Base-by-base conservation (phyloP, 37 sponge, comb jelly and placozoan genomes). In the Eunapius fragilis region DNA sequence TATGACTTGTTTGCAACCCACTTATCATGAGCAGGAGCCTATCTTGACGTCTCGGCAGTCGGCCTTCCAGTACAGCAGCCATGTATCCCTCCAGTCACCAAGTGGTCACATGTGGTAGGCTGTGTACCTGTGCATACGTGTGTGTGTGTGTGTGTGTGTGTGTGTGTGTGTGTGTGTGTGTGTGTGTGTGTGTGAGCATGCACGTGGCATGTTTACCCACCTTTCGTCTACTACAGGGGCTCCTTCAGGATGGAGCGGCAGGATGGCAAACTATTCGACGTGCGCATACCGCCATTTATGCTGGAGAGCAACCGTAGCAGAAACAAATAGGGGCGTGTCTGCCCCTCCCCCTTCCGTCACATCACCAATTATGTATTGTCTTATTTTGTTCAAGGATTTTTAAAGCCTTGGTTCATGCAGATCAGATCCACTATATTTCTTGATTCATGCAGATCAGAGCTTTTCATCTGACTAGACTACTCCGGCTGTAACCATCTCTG, bases 51-150 rank as follows among this genome's bases (percentile, higher is more conserved):
- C 86, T 14, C 47, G 82, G 27, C 79, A 85, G 13, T 96, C 97
- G 25, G 93, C 89, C 75, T 98, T 97, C 87, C 99, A 98, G 88
- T 98, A 98, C 79, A 98, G 94, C 87, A 95, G 96, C 67, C 90
- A 93, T 33, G 91, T 95, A 7, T 95, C 94, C 34, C 86, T 98
- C 12, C 75, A 89, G 82, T 89, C 92, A 17, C 81, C 93, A 28
- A 85, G 78, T 11, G 99, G 99, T 11, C 95, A 91, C 89, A 98
- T 98, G 99, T 98, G 97, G 98, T 96, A 70, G 86, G 89, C 32
- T 17, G 10, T 74, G 35, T 72, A n/a, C n/a, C n/a, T n/a, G n/a
- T n/a, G n/a, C n/a, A n/a, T n/a, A n/a, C n/a, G n/a, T n/a, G n/a
- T n/a, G n/a, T n/a, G n/a, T n/a, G n/a, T n/a, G n/a, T n/a, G n/a